Evolutionary conservation across 2,888 invertebrate genomes (phyloP), one percentile per base, ranked within the genome.

Genomic region (Digitonthophagus gazella): DNA sequence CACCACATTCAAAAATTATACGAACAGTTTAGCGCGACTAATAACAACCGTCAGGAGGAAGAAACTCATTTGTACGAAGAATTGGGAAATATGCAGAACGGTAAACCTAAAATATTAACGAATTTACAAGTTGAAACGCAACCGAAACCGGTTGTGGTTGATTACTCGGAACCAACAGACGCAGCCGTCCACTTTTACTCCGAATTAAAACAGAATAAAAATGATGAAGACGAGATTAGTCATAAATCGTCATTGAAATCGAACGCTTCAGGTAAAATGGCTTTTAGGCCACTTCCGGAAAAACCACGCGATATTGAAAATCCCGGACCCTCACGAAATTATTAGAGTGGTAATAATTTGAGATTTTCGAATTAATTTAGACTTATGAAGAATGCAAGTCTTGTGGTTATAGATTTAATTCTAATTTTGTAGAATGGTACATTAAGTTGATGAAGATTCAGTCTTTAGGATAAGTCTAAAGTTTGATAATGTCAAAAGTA

Each of bases 1-100:
- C 91, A 91, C 80, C 90, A 91, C 85, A 92, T 93, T 71, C 91
- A 92, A 77, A 89, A 91, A 75, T 83, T 92, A 3, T 92, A 92
- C 76, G 91, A 91, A 79, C 85, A 91, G 66, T 90, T 91, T 64
- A 88, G 85, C 72, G 88, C 88, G 74, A 88, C 88, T 74, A 87
- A 87, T 72, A 84, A 85, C 69, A 84, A 84, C 71, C 79, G 83
- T 72, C 80, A 80, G 75, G 81, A 82, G 8, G 82, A 83, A 72
- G 82, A 83, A 71, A 79, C 80, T 57, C 83, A 83, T 74, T 72
- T 83, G 20, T 83, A 83, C 69, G 83, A 83, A 75, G 83, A 83
- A 74, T 80, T 85, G 16, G 90, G 89, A 71, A 66, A 66, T 88
- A 1, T 89, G 89, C 0, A 83, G 85, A 71, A 84, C 84, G 0